Evolutionary conservation across 2,113 vertebrate genomes (phyloP), one percentile per base, ranked within the genome.

Genomic region (Caracal caracal): DNA sequence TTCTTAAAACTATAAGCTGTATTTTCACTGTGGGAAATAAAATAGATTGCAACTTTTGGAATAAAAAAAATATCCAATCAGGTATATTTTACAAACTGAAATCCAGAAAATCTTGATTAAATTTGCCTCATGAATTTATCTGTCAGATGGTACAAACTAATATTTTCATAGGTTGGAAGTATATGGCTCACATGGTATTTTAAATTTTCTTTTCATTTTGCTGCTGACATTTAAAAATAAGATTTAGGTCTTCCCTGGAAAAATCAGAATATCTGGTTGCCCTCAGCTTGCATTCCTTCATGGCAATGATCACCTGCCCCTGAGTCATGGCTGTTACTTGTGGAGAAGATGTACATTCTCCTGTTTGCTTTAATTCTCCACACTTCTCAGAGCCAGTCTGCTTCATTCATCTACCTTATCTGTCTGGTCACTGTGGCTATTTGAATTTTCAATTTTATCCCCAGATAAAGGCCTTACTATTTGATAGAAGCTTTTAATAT

Each of bases 11-110:
- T 63, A 2, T 40, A 86, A 96, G 83, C 68, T 97, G 82, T 75
- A 87, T 83, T 96, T 85, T 94, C 33, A 95, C 37, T 61, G 56
- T 85, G 37, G 33, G 53, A 84, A 94, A 94, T 93, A 89, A 94
- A 78, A 76, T 61, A 35, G 8, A 8, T 63, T 91, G 3, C 22
- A 93, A 40, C 24, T 95, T 76, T 95, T 95, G 30, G 95, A 95
- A 81, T 83, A 30, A 91, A 78, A 78, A 51, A 61, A 40, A 37
- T 94, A 73, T 26, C 8, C 16, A 88, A 7, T 80, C 24, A 84
- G 51, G 12, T 90, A 53, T 87, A 22, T 93, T 96, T 95, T 90
- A 56, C 47, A 95, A 17, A 93, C n/a, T 68, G 47, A 92, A 66
- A 65, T 93, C 19, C 63, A 49, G 68, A 70, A 96, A 94, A 85